Evolutionary conservation across 2,888 invertebrate species (phyloP).

Genomic region (Malachius bipustulatus): DNA sequence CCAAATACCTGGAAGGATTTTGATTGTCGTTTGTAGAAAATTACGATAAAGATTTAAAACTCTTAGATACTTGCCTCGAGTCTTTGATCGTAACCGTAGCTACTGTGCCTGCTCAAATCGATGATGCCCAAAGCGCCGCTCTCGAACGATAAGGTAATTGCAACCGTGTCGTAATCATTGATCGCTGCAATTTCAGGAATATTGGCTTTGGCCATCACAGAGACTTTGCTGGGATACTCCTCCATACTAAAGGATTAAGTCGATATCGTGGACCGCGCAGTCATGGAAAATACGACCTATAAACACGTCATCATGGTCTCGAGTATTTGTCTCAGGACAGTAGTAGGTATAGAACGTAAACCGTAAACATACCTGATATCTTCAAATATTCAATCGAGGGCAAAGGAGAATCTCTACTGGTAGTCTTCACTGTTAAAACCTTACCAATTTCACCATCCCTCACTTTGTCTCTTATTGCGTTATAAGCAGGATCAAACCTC

Average conservation of each 20-base stretch:
- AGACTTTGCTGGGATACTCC: slow-evolving; percentile 47
- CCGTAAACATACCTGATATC: slow-evolving; percentile 49
- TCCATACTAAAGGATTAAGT: slow-evolving; percentile 53
- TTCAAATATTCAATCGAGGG: slow-evolving; percentile 50
- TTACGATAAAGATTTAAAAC: background rate
- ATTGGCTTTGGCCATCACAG: slow-evolving; percentile 42
- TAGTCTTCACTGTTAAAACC: slow-evolving; percentile 49
- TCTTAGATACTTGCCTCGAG: slow-evolving; percentile 37
- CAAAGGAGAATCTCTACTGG: slow-evolving; percentile 52
- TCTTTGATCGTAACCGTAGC: slow-evolving; percentile 58
- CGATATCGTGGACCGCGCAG: slow-evolving; percentile 57
- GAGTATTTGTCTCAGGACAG: too few species aligned
- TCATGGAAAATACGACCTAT: slow-evolving; percentile 56
- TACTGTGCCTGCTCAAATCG: slow-evolving; percentile 49
- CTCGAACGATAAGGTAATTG: slow-evolving; percentile 46
- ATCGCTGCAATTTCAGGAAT: slow-evolving; percentile 48
- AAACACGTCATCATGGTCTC: slow-evolving; percentile 1
- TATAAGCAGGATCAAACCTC: slow-evolving; percentile 53
- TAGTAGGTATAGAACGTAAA: too few species aligned
- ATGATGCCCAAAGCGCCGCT: slow-evolving; percentile 51
- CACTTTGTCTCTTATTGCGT: slow-evolving; percentile 39
- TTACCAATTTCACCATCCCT: slow-evolving; percentile 48
- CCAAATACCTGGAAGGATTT: slow-evolving; percentile 39
- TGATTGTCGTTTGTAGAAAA: slow-evolving; percentile 6
- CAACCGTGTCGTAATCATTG: slow-evolving; percentile 52